Conservation (phyloP, 2,797 vertebrate genomes). For the Sebastes vulpes region DNA sequence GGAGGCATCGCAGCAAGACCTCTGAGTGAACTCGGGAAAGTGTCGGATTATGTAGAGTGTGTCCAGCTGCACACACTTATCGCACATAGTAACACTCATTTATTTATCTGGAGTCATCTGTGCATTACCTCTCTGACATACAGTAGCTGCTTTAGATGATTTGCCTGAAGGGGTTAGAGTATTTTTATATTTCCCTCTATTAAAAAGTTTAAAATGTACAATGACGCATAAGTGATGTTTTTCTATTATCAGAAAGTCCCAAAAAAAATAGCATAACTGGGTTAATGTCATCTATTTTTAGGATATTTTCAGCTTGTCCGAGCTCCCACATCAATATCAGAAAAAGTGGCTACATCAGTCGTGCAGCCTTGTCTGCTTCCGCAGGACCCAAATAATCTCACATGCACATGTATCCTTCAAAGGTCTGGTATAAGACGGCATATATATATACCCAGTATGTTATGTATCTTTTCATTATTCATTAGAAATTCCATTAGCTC, state of each 20-base stretch:
- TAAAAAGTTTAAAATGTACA: not conserved
- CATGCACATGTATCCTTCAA: conserved; percentile 27
- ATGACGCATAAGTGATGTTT: not conserved
- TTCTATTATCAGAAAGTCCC: not conserved
- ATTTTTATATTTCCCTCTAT: not conserved
- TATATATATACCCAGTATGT: conserved; percentile 36
- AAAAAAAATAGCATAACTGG: not conserved
- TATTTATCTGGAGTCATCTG: conserved; percentile 10
- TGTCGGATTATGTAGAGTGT: conserved; percentile 17
- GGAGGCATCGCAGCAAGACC: conserved; percentile 16
- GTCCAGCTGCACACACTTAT: conserved; percentile 5
- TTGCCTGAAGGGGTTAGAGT: not conserved
- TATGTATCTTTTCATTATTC: conserved; percentile 68
- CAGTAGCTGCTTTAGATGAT: not conserved
- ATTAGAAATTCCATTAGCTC: conserved; percentile 66
- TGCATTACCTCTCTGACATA: conserved; percentile 9
- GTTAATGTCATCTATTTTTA: not conserved
- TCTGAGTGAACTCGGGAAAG: conserved; percentile 37
- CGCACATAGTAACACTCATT: conserved; percentile 4
- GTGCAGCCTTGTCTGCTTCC: not conserved
- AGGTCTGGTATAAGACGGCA: conserved; percentile 24
- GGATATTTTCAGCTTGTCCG: not conserved
- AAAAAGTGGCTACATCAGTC: not conserved
- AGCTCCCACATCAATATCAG: not conserved
- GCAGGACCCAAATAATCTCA: conserved; percentile 14